Conservation (phyloP, 1,140 invertebrate species). For the Drosophila pandora region DNA sequence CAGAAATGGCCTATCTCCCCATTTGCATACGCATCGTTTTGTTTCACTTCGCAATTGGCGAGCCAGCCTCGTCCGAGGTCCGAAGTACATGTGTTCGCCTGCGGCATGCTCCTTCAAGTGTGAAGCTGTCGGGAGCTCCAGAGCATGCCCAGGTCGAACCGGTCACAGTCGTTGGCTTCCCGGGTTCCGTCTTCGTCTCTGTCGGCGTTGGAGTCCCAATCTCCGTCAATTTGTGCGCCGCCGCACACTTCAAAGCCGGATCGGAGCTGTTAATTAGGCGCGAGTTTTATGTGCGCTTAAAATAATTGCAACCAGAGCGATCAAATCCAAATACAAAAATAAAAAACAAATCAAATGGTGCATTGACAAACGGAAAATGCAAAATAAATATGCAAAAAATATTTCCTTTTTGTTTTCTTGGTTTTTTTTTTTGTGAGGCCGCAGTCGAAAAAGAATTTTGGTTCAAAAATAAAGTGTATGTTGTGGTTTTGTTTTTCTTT, state of each 20-base stretch:
- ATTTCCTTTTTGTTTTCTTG: not conserved
- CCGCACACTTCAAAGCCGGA: constrained; percentile 65
- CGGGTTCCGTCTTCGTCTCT: constrained; percentile 19
- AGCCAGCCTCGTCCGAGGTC: constrained; percentile 3
- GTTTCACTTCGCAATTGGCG: constrained; percentile 6
- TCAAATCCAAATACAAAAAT: constrained; percentile 45
- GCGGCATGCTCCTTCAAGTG: constrained; percentile 25
- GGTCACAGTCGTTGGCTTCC: constrained; percentile 37
- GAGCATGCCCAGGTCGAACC: constrained; percentile 39
- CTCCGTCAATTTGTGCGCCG: constrained; percentile 41
- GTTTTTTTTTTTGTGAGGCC: constrained; percentile 1
- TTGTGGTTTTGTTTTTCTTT: constrained; percentile 26
- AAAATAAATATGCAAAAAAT: constrained; percentile 31
- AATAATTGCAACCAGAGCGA: constrained; percentile 68
- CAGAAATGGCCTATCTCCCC: not conserved
- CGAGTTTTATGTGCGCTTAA: constrained; percentile 67
- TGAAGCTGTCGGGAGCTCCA: constrained; percentile 17
- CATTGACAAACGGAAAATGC: constrained; percentile 39
- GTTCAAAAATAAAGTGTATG: constrained; percentile 23
- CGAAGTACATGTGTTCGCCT: constrained; percentile 14
- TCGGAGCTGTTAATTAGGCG: constrained; percentile 70
- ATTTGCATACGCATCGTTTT: constrained; percentile 25
- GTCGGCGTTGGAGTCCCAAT: not conserved
- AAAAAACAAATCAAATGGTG: constrained; percentile 45
- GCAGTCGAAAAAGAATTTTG: constrained; percentile 17